Percentiles rank a stretch among this genome's conserved stretches.
Evolutionary conservation across 64 coral and sea anemone genomes (phyloP).

Genomic region (Porites lutea): DNA sequence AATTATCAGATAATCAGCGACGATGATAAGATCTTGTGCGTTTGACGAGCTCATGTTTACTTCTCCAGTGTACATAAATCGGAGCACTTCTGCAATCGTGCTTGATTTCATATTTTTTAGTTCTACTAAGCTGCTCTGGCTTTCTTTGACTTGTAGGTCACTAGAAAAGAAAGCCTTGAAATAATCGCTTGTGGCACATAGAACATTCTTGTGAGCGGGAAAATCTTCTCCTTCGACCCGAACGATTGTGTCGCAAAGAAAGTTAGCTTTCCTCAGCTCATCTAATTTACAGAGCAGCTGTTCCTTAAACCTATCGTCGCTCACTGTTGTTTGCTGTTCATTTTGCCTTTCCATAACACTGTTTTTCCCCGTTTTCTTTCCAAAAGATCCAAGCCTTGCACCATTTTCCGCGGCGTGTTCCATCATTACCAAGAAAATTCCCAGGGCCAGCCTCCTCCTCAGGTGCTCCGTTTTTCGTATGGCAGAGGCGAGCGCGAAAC

Average conservation of each 20-base stretch:
- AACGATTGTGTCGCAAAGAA: conserved; percentile 46
- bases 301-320: neutral
- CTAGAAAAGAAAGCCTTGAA: conserved; percentile 63
- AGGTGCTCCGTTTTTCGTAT: no score
- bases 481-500: no score
- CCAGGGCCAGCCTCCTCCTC: no score
- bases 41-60: conserved; percentile 5
- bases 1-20: conserved; percentile 62
- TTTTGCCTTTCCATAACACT: neutral
- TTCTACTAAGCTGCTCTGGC: neutral
- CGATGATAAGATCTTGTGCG: conserved; percentile 48
- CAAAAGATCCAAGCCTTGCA: no score
- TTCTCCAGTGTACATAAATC: conserved; percentile 67
- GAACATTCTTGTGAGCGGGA: conserved; percentile 41
- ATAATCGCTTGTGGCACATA: conserved; percentile 52
- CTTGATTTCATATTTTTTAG: conserved; percentile 26
- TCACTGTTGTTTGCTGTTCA: neutral
- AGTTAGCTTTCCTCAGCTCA: conserved; percentile 39
- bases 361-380: no score
- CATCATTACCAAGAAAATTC: no score
- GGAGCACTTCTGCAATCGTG: conserved; percentile 9
- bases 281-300: conserved; percentile 2
- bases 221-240: neutral
- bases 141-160: conserved; percentile 53
- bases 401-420: no score